Base-by-base conservation (phyloP, 2,113 vertebrate species). In the Bos javanicus region DNA sequence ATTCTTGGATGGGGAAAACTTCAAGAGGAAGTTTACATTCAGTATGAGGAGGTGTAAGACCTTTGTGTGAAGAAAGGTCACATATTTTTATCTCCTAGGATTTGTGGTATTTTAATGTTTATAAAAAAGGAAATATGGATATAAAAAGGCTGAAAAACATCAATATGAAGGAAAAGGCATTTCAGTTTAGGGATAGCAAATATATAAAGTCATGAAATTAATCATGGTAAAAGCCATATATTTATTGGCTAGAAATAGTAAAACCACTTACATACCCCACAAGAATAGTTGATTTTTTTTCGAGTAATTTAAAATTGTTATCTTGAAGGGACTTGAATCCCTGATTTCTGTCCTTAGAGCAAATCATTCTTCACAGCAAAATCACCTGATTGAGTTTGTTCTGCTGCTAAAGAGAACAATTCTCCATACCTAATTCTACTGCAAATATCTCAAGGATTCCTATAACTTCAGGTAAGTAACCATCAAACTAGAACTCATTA, bases 381-480 rank as follows among this genome's bases (percentile, higher is more conserved):
- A 89, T 82, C 78, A 62, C 30, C 57, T 82, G 48, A 71, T 19
- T 64, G 26, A 48, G 28, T 85, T 78, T 54, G 16, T 67, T 84
- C 50, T 84, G 19, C 10, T 87, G 14, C 74, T 74, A 52, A 94
- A 59, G 12, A 83, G 56, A 95, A 86, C 3, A 64, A 90, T 87
- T 89, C 39, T 83, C 23, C 43, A 46, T 57, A 95, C 10, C n/a
- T 76, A n/a, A 96, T 39, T 82, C 28, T 82, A 59, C 4, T 67
- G 46, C 7, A 91, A 95, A 56, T 91, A 95, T 86, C 80, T 86
- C 26, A 86, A 96, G 59, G 57, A 91, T 57, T 95, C 25, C 56
- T 30, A 19, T 46, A 97, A 76, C 33, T 96, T 93, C 30, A 96
- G 88, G 10, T 95, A 94, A 87, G 43, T 67, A 97, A 94, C 64